These are phyloP conservation scores for Phrynosoma platyrhinos DNA, from an alignment of 2,113 vertebrate species.

Conservation along the genomic window DNA sequence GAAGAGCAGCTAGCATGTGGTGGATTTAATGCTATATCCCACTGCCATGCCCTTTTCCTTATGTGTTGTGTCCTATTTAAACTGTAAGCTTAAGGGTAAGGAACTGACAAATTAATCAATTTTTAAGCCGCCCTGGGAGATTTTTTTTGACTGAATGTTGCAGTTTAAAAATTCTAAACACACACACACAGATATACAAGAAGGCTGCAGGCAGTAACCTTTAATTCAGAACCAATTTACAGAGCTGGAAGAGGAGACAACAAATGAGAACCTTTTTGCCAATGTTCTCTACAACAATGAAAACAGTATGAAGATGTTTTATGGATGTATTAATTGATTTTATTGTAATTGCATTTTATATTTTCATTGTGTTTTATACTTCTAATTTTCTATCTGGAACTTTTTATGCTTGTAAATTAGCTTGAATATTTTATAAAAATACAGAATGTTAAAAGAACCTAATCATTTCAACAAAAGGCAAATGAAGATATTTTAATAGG, in stretches of 20 bases:
- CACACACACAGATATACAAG: background rate
- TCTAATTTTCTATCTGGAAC: background rate
- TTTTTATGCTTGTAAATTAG: background rate
- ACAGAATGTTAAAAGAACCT: background rate
- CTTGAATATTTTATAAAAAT: constrained; percentile 2
- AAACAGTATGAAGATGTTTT: background rate
- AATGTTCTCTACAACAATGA: background rate
- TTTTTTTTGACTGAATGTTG: too few species aligned
- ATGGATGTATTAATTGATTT: background rate
- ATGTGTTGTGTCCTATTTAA: too few species aligned
- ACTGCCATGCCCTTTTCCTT: too few species aligned
- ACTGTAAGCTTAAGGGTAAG: too few species aligned
- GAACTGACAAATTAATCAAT: too few species aligned
- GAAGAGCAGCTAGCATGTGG: too few species aligned
- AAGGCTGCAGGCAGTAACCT: background rate
- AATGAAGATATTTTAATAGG: background rate
- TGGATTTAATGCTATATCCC: too few species aligned
- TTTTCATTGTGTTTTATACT: background rate
- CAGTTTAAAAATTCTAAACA: too few species aligned
- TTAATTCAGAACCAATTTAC: background rate
- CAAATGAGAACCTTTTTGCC: background rate
- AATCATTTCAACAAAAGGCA: background rate
- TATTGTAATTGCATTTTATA: background rate
- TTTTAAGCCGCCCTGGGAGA: too few species aligned
- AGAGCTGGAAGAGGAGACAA: background rate